These are phyloP conservation scores for Mycalesis mineus DNA, from an alignment of 2,888 invertebrate species.

Conservation along the genomic window DNA sequence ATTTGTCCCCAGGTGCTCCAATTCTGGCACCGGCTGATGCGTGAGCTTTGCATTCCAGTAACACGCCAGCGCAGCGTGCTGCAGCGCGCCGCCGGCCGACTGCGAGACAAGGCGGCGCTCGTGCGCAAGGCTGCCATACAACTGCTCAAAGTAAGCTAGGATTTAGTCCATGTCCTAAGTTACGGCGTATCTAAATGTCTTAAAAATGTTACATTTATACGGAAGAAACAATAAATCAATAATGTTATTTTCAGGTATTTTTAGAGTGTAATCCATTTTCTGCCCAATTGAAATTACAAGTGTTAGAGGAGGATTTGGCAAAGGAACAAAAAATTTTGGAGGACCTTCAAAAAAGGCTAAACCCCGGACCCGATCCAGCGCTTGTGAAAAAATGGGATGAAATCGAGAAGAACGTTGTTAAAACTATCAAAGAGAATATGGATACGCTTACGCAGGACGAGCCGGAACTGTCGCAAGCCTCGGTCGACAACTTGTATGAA, in stretches of 20 bases:
- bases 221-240: no score
- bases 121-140: conserved; percentile 92
- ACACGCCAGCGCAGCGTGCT: conserved; percentile 83
- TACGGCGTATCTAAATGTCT: no score
- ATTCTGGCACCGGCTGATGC: conserved; percentile 88
- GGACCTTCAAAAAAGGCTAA: conserved; percentile 75
- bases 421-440: conserved; percentile 70
- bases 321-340: conserved; percentile 81
- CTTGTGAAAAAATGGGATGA: conserved; percentile 72
- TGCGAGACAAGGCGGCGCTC: conserved; percentile 89
- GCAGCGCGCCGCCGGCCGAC: conserved; percentile 81
- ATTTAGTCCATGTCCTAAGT: no score
- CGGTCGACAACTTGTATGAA: conserved; percentile 63
- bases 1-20: conserved; percentile 82
- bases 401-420: conserved; percentile 71
- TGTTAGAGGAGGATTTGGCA: conserved; percentile 79
- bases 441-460: conserved; percentile 68
- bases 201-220: no score
- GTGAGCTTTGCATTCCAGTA: conserved; percentile 88
- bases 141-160: conserved; percentile 80
- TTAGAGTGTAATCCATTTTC: conserved; percentile 92
- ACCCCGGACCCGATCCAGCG: conserved; percentile 64
- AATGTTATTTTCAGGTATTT: conserved; percentile 73
- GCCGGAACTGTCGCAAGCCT: conserved; percentile 63
- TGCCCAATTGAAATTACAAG: conserved; percentile 80